Evolutionary conservation across 2,797 vertebrate species (phyloP), one percentile per base, ranked within the genome.

Genomic region (Xenops minutus): DNA sequence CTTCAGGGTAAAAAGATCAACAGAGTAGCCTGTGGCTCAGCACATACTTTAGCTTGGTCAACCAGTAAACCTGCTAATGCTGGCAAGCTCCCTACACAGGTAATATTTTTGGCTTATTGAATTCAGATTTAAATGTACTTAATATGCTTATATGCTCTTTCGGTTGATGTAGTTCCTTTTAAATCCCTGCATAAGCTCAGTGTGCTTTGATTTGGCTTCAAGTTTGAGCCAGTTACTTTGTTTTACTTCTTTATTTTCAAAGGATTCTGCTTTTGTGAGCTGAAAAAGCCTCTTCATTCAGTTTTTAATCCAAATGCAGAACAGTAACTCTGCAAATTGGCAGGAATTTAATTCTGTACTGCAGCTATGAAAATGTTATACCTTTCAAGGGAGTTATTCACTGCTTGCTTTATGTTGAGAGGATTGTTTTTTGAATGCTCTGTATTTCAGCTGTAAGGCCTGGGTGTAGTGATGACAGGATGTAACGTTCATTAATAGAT

Each of bases 1-100:
- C 98, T 99, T 79, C 99, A 99, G 98, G 99, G 99, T 80, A 99
- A 99, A 98, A 99, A 99, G 96, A 99, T 99, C 96, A 99, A 99
- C 98, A 97, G 99, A 34, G 99, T 99, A 93, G 99, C 99, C 76
- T 99, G 99, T 85, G 99, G 99, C 34, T 99, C 99, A 8, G 99
- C 99, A 10, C 99, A 99, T 97, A 99, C 99, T 4, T 98, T 99
- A 7, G 98, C 99, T 67, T 99, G 99, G 99, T 99, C 99, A 34
- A 99, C 99, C 63, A 99, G 99, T 98, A 99, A 99, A 93, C 99
- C 99, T 74, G 98, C 99, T 81, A 99, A 99, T n/a, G 99, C 99
- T 27, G 99, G 99, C 75, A 99, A 99, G 85, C 98, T 99, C 17
- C 99, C 99, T 22, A 98, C 98, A 59, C 99, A 99, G 99, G 99